phyloP scores from a whole-genome alignment of 2,113 vertebrate genomes.

The Polyodon spathula region DNA sequence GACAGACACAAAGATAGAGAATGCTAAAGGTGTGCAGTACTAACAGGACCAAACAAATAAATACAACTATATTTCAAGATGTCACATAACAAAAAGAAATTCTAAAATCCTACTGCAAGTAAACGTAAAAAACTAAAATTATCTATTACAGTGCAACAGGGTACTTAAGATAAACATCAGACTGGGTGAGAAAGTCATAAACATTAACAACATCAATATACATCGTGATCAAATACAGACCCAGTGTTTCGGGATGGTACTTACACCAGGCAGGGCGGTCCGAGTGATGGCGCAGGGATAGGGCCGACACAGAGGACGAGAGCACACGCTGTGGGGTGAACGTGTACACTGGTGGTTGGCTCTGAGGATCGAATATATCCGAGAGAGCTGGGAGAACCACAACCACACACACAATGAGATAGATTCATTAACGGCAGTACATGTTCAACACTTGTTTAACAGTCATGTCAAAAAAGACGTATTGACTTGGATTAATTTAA shows the following conservation, averaged over 20 bases:
- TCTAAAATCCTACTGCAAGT: too few relatives aligned
- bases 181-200: too few relatives aligned
- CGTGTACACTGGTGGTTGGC: slow-evolving; percentile 65
- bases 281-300: slow-evolving; percentile 66
- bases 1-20: slow-evolving; percentile 10
- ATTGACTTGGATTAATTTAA: too few relatives aligned
- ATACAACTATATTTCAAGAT: not conserved
- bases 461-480: too few relatives aligned
- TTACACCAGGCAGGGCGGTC: slow-evolving; percentile 94
- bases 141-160: too few relatives aligned
- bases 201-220: not conserved
- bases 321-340: slow-evolving; percentile 79
- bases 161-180: too few relatives aligned
- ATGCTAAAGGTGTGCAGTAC: not conserved
- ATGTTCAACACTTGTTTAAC: too few relatives aligned
- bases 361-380: slow-evolving; percentile 76
- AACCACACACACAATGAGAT: not conserved
- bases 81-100: not conserved
- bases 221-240: not conserved
- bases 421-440: too few relatives aligned
- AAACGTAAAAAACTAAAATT: too few relatives aligned
- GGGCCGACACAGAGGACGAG: slow-evolving; percentile 56
- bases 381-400: slow-evolving; percentile 40
- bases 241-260: slow-evolving; percentile 40
- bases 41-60: not conserved